Base-by-base conservation (phyloP, 2,797 vertebrate species). In the Chrysocyon brachyurus region DNA sequence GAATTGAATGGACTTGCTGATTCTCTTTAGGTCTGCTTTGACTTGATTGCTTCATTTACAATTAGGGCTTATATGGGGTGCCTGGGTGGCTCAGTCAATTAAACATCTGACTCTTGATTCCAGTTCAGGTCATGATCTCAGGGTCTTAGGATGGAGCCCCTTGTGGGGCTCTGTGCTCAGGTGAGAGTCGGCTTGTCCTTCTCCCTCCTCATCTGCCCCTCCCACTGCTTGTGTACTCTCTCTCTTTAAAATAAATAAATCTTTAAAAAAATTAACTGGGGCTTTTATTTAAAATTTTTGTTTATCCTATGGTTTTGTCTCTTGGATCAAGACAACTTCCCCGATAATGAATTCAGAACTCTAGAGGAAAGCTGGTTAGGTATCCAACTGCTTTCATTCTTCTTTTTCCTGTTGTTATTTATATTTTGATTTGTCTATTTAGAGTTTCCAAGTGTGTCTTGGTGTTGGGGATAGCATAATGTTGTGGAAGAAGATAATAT, bases 21-120 rank as follows among this genome's bases (percentile, higher is more conserved):
- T 77, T 96, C n/a, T 79, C 17, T 15, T 75, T 81, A 66, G 21
- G 8, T 72, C 64, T 75, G 16, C 78, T 95, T 91, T 72, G 33
- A 85, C 10, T 33, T 97, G 72, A 83, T 66, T 87, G 36, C 22
- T 36, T 96, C 78, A 64, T 92, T 97, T 96, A 87, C 95, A 97
- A 91, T 22, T 46, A 7, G 5, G 3, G 4, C 2, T 84, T 93
- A 85, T 90, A 56, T 70, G 66, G 17, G n/a, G 17, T 21, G 4
- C 16, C n/a, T 33, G n/a, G n/a, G 66, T 68, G 66, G n/a, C 66
- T 68, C 17, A 68, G 66, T 68, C 0, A 2, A 68, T 68, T 68
- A 68, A 21, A n/a, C 19, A n/a, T 68, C 17, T 2, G 9, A 33
- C 66, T n/a, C 66, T 68, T 68, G 8, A 68, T 68, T 68, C 21